phyloP scores from a whole-genome alignment of 2,888 invertebrate species.

The Lypha dubia region DNA sequence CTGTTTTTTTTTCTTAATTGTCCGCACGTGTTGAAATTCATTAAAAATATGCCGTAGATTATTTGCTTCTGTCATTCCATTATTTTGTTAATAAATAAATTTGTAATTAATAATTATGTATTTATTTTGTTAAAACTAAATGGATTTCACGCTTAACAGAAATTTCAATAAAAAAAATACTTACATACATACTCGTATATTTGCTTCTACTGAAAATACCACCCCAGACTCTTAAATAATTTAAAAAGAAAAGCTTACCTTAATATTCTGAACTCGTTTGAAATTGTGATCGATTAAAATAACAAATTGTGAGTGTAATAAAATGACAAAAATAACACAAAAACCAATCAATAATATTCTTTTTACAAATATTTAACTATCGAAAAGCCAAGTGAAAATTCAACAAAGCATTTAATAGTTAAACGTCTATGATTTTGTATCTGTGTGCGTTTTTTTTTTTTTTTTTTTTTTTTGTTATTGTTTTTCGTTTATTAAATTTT shows the following conservation, averaged over 20 bases:
- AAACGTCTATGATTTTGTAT: not conserved
- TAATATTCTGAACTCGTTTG: too few species aligned
- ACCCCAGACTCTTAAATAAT: too few species aligned
- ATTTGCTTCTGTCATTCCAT: not conserved
- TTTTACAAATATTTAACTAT: not conserved
- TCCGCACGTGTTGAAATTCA: not conserved
- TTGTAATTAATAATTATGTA: not conserved
- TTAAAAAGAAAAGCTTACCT: too few species aligned
- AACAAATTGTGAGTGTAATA: too few species aligned
- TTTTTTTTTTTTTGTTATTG: not conserved
- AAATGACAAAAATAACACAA: not conserved
- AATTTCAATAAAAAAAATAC: too few species aligned
- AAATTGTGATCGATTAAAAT: too few species aligned
- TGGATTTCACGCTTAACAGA: not conserved
- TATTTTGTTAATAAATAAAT: not conserved
- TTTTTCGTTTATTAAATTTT: constrained; percentile 37
- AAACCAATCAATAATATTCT: not conserved
- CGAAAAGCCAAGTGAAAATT: too few species aligned
- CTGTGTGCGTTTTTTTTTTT: too few species aligned
- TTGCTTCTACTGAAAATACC: too few species aligned
- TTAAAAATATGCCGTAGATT: not conserved
- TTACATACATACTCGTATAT: too few species aligned
- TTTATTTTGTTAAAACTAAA: not conserved
- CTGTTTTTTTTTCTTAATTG: not conserved
- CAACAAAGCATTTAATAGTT: not conserved